Percentiles rank a stretch among this genome's conserved stretches.
These are phyloP conservation scores for Priocnemis perturbator DNA, from an alignment of 2,888 invertebrate genomes.

Conservation along the genomic window DNA sequence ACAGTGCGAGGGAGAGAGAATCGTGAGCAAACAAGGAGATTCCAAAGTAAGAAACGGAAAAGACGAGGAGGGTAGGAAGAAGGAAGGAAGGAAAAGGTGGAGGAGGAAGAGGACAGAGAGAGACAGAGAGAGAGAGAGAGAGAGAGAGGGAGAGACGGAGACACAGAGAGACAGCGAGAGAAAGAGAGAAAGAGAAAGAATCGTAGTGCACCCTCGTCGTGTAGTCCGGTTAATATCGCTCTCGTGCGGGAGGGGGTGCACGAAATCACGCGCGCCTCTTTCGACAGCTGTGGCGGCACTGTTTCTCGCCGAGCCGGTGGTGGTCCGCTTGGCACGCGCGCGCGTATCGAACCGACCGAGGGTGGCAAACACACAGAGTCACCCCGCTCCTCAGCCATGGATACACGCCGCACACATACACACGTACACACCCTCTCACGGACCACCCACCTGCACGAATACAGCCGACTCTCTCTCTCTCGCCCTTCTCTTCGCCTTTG, in stretches of 20 bases:
- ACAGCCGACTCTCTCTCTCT: slow-evolving; percentile 17
- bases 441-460: no score
- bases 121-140: slow-evolving; percentile 8
- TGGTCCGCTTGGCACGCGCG: slow-evolving; percentile 52
- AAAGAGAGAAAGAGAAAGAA: slow-evolving; percentile 33
- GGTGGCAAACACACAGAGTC: slow-evolving; percentile 14
- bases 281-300: slow-evolving; percentile 74
- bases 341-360: slow-evolving; percentile 50
- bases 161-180: slow-evolving; percentile 14
- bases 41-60: neutral
- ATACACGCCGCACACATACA: neutral
- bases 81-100: slow-evolving; percentile 2
- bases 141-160: slow-evolving; percentile 9
- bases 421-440: neutral
- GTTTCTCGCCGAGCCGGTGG: slow-evolving; percentile 58
- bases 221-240: slow-evolving; percentile 46
- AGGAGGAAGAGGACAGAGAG: slow-evolving; percentile 17
- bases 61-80: slow-evolving; percentile 5
- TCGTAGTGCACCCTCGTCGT: slow-evolving; percentile 54
- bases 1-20: neutral
- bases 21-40: no score
- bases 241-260: slow-evolving; percentile 40
- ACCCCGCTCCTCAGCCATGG: slow-evolving; percentile 14
- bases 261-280: slow-evolving; percentile 72
- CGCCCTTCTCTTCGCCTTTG: neutral